phyloP scores from a whole-genome alignment of 1,140 invertebrate genomes.

The Galleria mellonella region DNA sequence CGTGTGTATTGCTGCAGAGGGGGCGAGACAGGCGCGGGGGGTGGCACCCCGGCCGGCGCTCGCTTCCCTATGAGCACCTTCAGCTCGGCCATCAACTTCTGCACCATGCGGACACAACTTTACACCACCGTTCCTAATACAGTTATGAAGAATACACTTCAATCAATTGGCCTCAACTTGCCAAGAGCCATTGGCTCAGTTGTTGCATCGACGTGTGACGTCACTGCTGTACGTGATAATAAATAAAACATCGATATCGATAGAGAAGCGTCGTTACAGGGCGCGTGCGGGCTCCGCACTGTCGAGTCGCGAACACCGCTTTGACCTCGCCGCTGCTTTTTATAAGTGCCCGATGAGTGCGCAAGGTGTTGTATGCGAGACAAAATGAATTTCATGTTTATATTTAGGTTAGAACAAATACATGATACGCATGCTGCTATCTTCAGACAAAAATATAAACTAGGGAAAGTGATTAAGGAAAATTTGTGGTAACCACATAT shows the following conservation, averaged over 20 bases:
- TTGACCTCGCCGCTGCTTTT: conserved; percentile 64
- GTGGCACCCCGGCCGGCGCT: conserved; percentile 36
- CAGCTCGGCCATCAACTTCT: conserved; percentile 67
- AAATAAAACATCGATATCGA: conserved; percentile 45
- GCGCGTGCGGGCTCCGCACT: conserved; percentile 56
- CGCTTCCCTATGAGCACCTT: conserved; percentile 69
- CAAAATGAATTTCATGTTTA: conserved; percentile 49
- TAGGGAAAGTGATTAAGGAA: no score
- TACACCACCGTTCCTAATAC: conserved; percentile 32
- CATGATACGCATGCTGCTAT: conserved; percentile 19
- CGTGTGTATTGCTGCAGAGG: conserved; percentile 56
- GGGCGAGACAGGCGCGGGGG: conserved; percentile 28
- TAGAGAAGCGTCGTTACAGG: conserved; percentile 46
- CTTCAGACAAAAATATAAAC: no score
- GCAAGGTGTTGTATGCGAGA: conserved; percentile 52
- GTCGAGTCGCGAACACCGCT: conserved; percentile 40
- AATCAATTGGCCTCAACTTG: conserved; percentile 43
- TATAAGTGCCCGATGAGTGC: conserved; percentile 66
- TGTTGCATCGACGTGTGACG: conserved; percentile 50
- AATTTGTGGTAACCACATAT: no score
- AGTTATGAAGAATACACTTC: conserved; percentile 49
- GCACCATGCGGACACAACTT: conserved; percentile 66
- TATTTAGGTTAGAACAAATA: conserved; percentile 50
- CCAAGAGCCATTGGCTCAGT: conserved; percentile 60
- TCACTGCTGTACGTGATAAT: conserved; percentile 58